A percentile compares a stretch with the other conserved stretches of the same genome.
Evolutionary conservation across 2,888 invertebrate genomes (phyloP).

Genomic region (Melinaea menophilus): DNA sequence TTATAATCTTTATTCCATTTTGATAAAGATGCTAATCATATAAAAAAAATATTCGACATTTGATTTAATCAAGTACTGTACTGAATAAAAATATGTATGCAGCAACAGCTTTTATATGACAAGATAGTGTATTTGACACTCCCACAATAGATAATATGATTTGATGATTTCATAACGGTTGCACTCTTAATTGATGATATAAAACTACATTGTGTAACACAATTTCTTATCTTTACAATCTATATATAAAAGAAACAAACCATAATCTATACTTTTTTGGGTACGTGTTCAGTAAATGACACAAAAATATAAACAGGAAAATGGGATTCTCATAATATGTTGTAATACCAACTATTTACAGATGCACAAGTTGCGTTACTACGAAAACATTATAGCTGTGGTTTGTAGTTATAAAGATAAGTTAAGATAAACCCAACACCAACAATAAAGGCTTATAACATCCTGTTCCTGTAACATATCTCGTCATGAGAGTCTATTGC

Average conservation of each 20-base stretch:
- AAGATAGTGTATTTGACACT: conserved; percentile 17
- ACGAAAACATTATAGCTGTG: no score
- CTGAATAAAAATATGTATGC: conserved; percentile 29
- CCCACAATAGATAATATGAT: background rate
- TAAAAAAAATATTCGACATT: conserved; percentile 23
- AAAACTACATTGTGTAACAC: no score
- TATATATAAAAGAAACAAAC: no score
- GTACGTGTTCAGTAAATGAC: no score
- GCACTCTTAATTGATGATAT: background rate
- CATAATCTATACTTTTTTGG: no score
- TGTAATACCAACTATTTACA: no score
- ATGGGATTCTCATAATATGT: no score
- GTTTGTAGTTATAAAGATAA: background rate
- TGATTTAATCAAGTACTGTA: conserved; percentile 28
- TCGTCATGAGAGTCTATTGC: conserved; percentile 15
- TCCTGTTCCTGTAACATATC: conserved; percentile 12
- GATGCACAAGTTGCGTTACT: no score
- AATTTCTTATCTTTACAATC: no score
- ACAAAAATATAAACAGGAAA: no score
- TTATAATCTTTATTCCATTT: conserved; percentile 18
- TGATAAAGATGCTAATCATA: conserved; percentile 18
- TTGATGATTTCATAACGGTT: background rate
- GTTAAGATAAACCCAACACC: background rate
- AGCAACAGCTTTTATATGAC: conserved; percentile 24
- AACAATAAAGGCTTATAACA: conserved; percentile 8